Conservation (phyloP, 2,113 vertebrate species). For the Callaeas wilsoni region DNA sequence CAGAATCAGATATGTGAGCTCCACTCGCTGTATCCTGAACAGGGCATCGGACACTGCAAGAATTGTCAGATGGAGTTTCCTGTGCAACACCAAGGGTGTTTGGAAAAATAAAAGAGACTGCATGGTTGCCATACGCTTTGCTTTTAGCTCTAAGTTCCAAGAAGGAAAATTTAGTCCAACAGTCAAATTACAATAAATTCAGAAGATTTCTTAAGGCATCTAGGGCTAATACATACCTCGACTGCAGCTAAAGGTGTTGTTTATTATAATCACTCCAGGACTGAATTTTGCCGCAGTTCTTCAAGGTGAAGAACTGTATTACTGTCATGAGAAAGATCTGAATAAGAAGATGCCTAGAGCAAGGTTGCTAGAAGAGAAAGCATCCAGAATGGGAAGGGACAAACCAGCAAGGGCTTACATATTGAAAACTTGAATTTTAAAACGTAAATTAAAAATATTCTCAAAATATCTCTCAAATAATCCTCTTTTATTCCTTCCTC, state of each 20-base stretch:
- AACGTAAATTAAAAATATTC: not conserved
- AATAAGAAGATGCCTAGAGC: not conserved
- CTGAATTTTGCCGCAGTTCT: not conserved
- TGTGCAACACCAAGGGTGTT: not conserved
- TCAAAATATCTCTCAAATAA: not conserved
- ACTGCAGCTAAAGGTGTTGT: not conserved
- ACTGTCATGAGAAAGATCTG: not conserved
- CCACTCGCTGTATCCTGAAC: not conserved
- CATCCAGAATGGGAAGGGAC: not conserved
- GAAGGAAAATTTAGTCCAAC: not conserved
- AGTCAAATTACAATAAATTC: not conserved
- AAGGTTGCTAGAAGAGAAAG: not conserved
- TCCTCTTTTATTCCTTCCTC: not conserved
- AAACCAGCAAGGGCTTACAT: not conserved
- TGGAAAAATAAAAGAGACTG: not conserved
- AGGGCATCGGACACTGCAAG: not conserved
- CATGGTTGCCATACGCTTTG: not conserved
- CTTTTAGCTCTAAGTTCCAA: not conserved
- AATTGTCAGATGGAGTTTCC: not conserved
- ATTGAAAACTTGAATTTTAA: not conserved
- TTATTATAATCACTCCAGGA: not conserved
- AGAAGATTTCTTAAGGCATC: not conserved
- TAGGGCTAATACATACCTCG: not conserved
- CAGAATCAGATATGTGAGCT: not conserved
- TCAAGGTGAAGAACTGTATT: not conserved